Conservation (phyloP, 2,113 vertebrate species). For the Myrmecobius fasciatus region DNA sequence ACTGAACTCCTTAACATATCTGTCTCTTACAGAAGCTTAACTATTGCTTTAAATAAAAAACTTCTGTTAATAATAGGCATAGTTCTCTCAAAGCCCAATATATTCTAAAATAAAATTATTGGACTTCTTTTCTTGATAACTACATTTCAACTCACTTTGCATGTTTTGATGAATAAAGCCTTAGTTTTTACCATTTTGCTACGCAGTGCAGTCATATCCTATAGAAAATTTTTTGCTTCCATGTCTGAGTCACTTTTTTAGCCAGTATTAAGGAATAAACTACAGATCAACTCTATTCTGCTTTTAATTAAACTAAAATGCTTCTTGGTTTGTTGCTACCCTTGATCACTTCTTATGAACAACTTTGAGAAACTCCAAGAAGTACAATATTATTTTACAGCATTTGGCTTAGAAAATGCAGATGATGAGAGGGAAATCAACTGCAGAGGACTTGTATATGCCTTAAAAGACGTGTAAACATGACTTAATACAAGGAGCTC, state of each 20-base stretch:
- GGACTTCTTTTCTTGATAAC: neutral
- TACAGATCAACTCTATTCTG: neutral
- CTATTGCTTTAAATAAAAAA: neutral
- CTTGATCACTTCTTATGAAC: neutral
- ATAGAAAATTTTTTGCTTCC: neutral
- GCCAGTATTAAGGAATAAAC: neutral
- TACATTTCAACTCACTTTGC: neutral
- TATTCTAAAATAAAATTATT: neutral
- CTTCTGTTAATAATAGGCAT: neutral
- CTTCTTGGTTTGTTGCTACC: fast-evolving
- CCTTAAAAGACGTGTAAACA: neutral
- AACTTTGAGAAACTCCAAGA: neutral
- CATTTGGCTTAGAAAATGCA: neutral
- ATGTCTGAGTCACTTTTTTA: neutral
- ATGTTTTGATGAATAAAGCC: neutral
- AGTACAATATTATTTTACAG: neutral
- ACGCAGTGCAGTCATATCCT: neutral
- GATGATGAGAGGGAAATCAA: neutral
- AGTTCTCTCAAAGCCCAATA: neutral
- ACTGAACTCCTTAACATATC: neutral
- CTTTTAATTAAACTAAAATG: neutral
- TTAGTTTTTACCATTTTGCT: neutral
- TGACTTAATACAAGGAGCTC: neutral
- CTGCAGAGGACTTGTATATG: neutral
- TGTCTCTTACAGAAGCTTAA: neutral